Conservation (phyloP, 1,140 invertebrate species). For the Bemisia tabaci region DNA sequence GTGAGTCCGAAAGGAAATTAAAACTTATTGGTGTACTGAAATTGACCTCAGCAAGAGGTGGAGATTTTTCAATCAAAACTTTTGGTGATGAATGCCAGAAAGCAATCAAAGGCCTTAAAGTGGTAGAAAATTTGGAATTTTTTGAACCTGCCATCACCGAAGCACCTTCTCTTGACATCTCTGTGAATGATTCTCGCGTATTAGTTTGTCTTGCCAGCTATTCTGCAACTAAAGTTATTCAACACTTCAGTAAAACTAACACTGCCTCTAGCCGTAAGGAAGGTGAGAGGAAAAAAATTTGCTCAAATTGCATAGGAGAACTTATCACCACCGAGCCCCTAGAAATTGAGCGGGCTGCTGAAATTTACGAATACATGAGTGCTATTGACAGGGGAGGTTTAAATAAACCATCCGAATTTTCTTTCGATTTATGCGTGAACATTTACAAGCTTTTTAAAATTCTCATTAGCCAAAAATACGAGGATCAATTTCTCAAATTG, state of each 20-base stretch:
- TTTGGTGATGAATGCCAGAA: neutral
- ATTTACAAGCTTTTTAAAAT: no score
- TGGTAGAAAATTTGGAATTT: neutral
- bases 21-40: neutral
- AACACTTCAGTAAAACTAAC: neutral
- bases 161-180: neutral
- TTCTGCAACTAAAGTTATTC: neutral
- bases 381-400: no score
- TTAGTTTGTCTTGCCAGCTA: neutral
- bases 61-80: neutral
- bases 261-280: no score
- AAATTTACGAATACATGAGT: no score
- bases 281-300: neutral
- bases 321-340: no score
- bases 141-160: neutral
- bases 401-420: no score
- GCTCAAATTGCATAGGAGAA: neutral
- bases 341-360: no score
- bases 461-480: no score
- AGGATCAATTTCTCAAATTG: no score
- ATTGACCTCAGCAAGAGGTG: constrained; percentile 1
- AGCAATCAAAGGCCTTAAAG: neutral
- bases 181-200: neutral
- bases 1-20: constrained; percentile 4
- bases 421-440: no score